Evolutionary conservation across 2,888 invertebrate species (phyloP).

Genomic region (Epinotia demarniana): DNA sequence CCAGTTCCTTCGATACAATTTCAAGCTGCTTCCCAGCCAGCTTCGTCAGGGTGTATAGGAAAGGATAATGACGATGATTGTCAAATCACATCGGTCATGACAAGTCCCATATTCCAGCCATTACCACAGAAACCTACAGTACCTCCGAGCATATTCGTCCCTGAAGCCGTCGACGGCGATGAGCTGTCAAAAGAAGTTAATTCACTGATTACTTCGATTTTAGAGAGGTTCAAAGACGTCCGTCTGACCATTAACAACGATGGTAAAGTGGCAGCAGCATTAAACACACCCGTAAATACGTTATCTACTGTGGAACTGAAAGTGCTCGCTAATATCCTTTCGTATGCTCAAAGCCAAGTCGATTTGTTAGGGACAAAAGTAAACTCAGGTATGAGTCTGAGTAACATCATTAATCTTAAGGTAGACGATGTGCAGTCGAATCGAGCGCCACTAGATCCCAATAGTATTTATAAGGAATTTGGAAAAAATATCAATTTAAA

Average conservation of each 20-base stretch:
- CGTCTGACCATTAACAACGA: constrained; percentile 48
- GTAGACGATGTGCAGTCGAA: constrained; percentile 16
- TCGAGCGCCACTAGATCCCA: constrained; percentile 14
- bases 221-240: constrained; percentile 51
- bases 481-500: constrained; percentile 10
- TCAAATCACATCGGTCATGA: constrained; percentile 17
- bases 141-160: constrained; percentile 6
- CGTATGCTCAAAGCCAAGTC: constrained; percentile 51
- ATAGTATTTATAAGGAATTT: constrained; percentile 14
- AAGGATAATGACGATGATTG: constrained; percentile 28
- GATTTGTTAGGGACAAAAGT: constrained; percentile 33
- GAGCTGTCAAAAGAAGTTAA: constrained; percentile 32
- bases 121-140: not conserved
- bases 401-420: constrained; percentile 36
- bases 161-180: constrained; percentile 1
- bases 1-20: too few species aligned
- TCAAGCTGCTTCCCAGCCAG: not conserved
- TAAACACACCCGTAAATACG: constrained; percentile 47
- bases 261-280: constrained; percentile 48
- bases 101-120: not conserved
- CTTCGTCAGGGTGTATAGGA: not conserved
- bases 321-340: constrained; percentile 52
- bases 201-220: constrained; percentile 44
- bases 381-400: constrained; percentile 29
- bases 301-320: constrained; percentile 52